Evolutionary conservation across 2,888 invertebrate species (phyloP).

Genomic region (Pristionchus maxplancki): DNA sequence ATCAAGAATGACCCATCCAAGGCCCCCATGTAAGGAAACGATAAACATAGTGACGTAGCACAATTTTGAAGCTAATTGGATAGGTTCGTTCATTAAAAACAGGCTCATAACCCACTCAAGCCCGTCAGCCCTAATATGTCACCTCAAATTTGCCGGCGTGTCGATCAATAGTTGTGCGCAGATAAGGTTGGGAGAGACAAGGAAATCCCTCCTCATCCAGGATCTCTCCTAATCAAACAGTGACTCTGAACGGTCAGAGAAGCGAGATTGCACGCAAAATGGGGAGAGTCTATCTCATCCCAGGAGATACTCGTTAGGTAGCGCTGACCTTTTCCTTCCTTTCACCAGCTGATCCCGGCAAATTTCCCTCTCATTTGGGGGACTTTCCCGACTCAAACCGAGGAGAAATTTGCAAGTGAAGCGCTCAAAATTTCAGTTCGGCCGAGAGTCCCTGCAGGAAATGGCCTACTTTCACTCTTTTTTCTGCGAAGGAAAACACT

Average conservation of each 20-base stretch:
- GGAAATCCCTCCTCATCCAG: slow-evolving; percentile 19
- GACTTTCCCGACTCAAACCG: background rate
- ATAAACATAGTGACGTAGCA: background rate
- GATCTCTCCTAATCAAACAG: background rate
- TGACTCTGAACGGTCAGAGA: background rate
- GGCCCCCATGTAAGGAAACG: background rate
- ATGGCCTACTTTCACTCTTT: background rate
- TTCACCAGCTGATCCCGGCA: slow-evolving; percentile 6
- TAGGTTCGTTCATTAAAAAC: background rate
- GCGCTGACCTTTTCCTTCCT: background rate
- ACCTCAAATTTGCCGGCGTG: slow-evolving; percentile 21
- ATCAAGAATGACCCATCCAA: background rate
- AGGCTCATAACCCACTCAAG: background rate
- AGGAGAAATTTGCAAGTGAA: slow-evolving; percentile 3
- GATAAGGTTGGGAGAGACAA: background rate
- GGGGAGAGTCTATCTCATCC: background rate
- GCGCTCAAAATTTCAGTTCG: background rate
- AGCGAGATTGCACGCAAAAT: background rate
- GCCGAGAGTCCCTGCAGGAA: background rate
- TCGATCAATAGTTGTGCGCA: slow-evolving; percentile 28
- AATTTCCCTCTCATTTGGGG: background rate
- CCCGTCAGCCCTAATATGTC: background rate
- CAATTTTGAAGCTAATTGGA: background rate
- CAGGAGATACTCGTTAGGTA: slow-evolving; percentile 5
- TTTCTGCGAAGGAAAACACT: background rate